A percentile compares a stretch with the other conserved stretches of the same genome.
Evolutionary conservation across 1,140 invertebrate species (phyloP).

Genomic region (Drosophila ambigua): DNA sequence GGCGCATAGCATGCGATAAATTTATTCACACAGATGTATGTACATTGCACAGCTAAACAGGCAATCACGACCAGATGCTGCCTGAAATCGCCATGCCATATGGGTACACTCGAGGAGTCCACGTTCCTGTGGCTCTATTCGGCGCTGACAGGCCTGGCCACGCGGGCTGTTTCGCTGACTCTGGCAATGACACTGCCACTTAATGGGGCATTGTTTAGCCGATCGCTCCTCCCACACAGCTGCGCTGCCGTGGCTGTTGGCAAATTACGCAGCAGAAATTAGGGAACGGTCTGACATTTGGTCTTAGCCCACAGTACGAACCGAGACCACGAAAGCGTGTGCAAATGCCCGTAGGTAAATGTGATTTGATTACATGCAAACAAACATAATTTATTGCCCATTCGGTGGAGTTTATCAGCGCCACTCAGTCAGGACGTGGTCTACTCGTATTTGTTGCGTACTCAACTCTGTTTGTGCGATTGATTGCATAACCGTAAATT

Average conservation of each 20-base stretch:
- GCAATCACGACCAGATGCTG: conserved; percentile 5
- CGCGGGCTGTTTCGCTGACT: conserved; percentile 17
- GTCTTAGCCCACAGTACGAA: not conserved
- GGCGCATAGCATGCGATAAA: conserved; percentile 16
- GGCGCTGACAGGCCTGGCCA: conserved; percentile 52
- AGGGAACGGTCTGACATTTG: conserved; percentile 26
- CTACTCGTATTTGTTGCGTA: conserved; percentile 42
- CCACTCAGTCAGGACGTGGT: conserved; percentile 25
- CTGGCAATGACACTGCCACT: conserved; percentile 67
- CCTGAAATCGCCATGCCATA: not conserved
- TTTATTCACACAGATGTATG: conserved; percentile 9
- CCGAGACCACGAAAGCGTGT: not conserved
- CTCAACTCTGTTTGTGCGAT: conserved; percentile 32
- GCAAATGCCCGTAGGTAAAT: conserved; percentile 17
- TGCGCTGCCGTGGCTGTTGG: not conserved
- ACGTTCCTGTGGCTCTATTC: conserved; percentile 27
- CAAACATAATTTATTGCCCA: conserved; percentile 50
- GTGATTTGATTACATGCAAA: conserved; percentile 36
- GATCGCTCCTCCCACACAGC: not conserved
- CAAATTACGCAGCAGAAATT: conserved; percentile 71
- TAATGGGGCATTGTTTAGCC: conserved; percentile 45
- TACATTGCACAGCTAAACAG: conserved; percentile 9
- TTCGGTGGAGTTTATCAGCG: conserved; percentile 17
- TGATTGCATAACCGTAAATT: conserved; percentile 66
- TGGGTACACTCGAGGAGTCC: conserved; percentile 16